Evolutionary conservation across 2,888 invertebrate species (phyloP).

Genomic region (Cephus sareptanus): DNA sequence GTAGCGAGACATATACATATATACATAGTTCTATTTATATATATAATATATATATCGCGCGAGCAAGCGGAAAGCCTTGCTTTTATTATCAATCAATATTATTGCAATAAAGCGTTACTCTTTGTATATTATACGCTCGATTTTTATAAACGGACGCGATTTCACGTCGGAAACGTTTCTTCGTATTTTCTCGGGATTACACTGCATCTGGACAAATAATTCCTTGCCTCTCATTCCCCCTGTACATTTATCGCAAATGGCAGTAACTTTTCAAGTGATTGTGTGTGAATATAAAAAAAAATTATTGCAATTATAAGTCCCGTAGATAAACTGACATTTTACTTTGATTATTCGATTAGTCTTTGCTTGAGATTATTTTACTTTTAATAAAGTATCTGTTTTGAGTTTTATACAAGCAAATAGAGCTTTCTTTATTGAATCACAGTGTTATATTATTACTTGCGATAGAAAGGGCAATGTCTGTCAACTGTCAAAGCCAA

Average conservation of each 20-base stretch:
- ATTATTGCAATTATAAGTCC: neutral
- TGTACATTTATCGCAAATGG: neutral
- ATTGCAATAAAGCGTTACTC: slow-evolving; percentile 2
- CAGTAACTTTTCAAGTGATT: neutral
- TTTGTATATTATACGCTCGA: neutral
- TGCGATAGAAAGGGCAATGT: neutral
- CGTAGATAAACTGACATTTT: neutral
- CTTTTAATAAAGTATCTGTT: neutral
- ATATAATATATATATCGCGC: neutral
- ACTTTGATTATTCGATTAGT: neutral
- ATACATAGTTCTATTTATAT: slow-evolving; percentile 1
- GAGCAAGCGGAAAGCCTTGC: neutral
- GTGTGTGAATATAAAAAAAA: neutral
- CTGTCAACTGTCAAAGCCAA: neutral
- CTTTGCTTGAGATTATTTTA: neutral
- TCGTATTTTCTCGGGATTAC: neutral
- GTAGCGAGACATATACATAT: slow-evolving; percentile 2
- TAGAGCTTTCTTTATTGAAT: neutral
- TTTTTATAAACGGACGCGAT: neutral
- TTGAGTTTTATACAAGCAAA: neutral
- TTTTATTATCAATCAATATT: neutral
- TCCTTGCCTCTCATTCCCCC: neutral
- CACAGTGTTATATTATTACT: neutral
- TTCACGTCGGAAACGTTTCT: neutral
- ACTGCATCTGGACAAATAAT: neutral